Conservation (phyloP, 2,797 vertebrate species). For the Lepilemur ruficaudatus region DNA sequence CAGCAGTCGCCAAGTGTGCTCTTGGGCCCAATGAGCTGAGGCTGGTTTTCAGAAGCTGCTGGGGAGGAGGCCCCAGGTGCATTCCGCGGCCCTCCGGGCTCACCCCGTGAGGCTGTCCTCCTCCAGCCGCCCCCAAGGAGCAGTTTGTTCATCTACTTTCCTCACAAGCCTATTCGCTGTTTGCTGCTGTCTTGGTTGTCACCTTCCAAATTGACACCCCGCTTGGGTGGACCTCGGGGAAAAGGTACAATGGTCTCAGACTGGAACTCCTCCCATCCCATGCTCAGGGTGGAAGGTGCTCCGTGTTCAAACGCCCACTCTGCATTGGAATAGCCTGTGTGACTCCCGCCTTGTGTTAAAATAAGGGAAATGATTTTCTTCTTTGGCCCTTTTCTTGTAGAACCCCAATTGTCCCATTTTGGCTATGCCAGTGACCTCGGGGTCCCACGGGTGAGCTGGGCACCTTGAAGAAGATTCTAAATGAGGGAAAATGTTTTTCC, state of each 20-base stretch:
- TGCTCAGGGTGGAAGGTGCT: rapidly evolving
- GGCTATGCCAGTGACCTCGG: background rate
- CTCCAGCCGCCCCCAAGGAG: rapidly evolving
- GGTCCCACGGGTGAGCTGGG: background rate
- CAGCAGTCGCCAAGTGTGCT: background rate
- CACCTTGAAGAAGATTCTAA: background rate
- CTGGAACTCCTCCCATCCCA: background rate
- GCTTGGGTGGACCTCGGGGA: background rate
- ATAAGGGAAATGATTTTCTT: too few species aligned
- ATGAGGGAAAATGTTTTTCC: background rate
- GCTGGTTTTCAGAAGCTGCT: background rate
- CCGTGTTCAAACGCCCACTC: background rate
- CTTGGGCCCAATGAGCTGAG: background rate
- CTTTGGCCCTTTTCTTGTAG: background rate
- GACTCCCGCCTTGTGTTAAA: background rate
- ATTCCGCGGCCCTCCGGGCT: background rate
- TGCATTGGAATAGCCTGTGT: background rate
- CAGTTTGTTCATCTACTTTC: background rate
- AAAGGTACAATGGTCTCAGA: rapidly evolving
- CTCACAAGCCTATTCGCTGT: background rate
- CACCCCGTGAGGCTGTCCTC: rapidly evolving
- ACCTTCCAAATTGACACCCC: background rate
- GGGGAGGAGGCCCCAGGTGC: background rate
- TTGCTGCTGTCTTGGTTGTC: rapidly evolving
- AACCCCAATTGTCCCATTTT: background rate